These are phyloP conservation scores for Acipenser transmontanus DNA, from an alignment of 2,797 vertebrate species.

Conservation along the genomic window DNA sequence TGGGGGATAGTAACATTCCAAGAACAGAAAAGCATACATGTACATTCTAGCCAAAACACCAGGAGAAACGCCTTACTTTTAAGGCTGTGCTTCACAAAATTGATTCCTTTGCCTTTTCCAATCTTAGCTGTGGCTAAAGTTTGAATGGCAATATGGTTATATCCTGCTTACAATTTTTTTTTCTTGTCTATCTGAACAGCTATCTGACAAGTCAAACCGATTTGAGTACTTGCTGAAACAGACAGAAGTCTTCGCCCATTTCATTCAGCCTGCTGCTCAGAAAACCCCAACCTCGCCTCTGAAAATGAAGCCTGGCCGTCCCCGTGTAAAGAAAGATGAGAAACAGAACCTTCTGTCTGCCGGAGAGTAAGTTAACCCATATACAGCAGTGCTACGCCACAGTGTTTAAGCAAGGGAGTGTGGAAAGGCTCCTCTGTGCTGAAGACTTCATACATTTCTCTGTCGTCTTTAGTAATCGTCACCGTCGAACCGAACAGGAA, in stretches of 20 bases:
- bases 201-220: slow-evolving; percentile 94
- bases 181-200: slow-evolving; percentile 48
- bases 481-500: slow-evolving; percentile 94
- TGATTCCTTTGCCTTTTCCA: too few species aligned
- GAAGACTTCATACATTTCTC: not conserved
- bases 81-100: too few species aligned
- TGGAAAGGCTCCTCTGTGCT: too few species aligned
- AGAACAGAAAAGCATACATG: too few species aligned
- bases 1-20: too few species aligned
- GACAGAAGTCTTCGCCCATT: slow-evolving; percentile 96
- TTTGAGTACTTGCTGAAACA: slow-evolving; percentile 98
- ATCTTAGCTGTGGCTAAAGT: too few species aligned
- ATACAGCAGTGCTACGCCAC: too few species aligned
- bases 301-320: slow-evolving; percentile 97
- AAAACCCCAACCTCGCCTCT: slow-evolving; percentile 97
- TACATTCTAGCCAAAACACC: too few species aligned
- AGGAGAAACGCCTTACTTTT: too few species aligned
- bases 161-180: not conserved
- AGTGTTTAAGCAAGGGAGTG: too few species aligned
- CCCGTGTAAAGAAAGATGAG: slow-evolving; percentile 92
- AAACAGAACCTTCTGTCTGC: slow-evolving; percentile 91
- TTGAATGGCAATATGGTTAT: not conserved
- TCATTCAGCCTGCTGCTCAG: slow-evolving; percentile 96
- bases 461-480: slow-evolving; percentile 71
- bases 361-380: slow-evolving; percentile 79